phyloP scores from a whole-genome alignment of 2,888 invertebrate species.

The Dusona sp. region DNA sequence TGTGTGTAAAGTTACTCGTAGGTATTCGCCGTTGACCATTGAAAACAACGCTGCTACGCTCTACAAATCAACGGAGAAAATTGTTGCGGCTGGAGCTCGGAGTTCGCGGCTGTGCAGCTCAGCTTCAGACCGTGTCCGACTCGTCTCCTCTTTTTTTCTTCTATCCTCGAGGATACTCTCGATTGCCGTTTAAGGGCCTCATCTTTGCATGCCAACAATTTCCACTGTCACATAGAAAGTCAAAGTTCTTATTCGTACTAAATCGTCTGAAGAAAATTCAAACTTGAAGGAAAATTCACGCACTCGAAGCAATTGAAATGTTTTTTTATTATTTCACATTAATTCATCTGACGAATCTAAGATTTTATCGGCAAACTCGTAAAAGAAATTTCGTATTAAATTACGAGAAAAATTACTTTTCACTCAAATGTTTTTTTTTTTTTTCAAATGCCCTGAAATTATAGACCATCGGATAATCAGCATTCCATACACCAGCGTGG shows the following conservation, averaged over 20 bases:
- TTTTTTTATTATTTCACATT: background rate
- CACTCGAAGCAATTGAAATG: background rate
- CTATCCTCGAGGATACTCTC: conserved; percentile 6
- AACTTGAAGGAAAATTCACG: background rate
- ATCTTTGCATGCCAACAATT: background rate
- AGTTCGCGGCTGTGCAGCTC: conserved; percentile 27
- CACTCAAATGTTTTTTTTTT: background rate
- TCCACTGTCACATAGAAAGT: conserved; percentile 19
- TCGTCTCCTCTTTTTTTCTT: conserved; percentile 16
- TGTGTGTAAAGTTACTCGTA: conserved; percentile 47
- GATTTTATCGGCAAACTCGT: background rate
- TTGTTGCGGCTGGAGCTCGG: conserved; percentile 65
- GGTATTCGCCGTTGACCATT: conserved; percentile 72
- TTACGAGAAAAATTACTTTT: background rate
- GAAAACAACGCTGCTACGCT: conserved; percentile 81
- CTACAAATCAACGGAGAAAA: conserved; percentile 82
- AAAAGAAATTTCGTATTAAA: background rate
- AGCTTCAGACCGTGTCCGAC: conserved; percentile 47
- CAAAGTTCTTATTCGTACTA: conserved; percentile 1
- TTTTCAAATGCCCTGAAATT: background rate
- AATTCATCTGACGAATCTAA: background rate
- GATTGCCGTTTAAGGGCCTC: conserved; percentile 50
- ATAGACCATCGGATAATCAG: background rate
- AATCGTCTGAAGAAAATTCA: background rate
- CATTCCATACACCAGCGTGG: background rate